Percentiles rank a stretch among this genome's conserved stretches.
phyloP scores from a whole-genome alignment of 2,797 vertebrate species.

The Cossypha caffra region DNA sequence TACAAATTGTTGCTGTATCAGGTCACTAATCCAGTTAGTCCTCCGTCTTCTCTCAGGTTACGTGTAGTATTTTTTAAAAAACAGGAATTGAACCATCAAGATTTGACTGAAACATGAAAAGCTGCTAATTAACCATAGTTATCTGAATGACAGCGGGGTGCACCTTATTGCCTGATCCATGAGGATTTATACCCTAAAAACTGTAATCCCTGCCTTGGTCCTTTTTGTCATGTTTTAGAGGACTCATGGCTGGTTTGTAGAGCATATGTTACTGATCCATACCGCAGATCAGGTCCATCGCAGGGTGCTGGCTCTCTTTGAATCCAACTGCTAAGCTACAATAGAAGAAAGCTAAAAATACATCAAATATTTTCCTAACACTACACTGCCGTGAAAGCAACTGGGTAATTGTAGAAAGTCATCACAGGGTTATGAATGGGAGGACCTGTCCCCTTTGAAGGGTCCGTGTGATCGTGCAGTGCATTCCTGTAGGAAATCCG shows the following conservation, averaged over 20 bases:
- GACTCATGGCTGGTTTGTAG: not conserved
- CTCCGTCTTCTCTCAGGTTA: slow-evolving; percentile 40
- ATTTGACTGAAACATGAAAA: slow-evolving; percentile 14
- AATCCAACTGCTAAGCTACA: slow-evolving; percentile 53
- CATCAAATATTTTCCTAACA: slow-evolving; percentile 53
- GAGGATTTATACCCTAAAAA: not conserved
- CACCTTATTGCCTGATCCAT: not conserved
- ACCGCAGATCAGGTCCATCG: not conserved
- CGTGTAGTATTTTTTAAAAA: not conserved
- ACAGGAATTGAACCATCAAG: not conserved
- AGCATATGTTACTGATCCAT: not conserved
- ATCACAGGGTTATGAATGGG: not conserved
- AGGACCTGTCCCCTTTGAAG: not conserved
- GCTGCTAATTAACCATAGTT: slow-evolving; percentile 7
- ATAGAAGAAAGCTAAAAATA: slow-evolving; percentile 66
- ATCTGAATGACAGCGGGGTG: not conserved
- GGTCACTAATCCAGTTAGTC: slow-evolving; percentile 46
- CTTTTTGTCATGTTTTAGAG: not conserved
- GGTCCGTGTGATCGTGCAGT: not conserved
- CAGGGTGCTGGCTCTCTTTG: not conserved
- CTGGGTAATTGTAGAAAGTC: not conserved
- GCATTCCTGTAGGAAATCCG: not conserved
- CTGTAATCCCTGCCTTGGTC: not conserved
- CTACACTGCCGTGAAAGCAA: not conserved
- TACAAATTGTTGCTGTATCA: slow-evolving; percentile 35